Evolutionary conservation across 2,797 vertebrate species (phyloP).

Genomic region (Liasis olivaceus): DNA sequence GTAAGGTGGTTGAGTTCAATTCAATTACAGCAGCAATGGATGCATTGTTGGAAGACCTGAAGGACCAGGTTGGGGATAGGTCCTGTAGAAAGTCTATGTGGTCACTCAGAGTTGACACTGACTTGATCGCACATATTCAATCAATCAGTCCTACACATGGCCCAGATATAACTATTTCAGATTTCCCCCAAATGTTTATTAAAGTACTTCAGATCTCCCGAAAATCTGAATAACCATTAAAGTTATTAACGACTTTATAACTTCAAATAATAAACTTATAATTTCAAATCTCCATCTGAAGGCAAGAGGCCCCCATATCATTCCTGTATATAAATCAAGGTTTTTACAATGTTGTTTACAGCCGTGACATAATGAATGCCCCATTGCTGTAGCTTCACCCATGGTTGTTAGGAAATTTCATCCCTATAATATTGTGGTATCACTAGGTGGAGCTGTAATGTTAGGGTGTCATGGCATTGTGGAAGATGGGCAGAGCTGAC

Average conservation of each 20-base stretch:
- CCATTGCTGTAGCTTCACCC: background rate
- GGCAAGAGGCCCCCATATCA: background rate
- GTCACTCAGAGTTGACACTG: background rate
- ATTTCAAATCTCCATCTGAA: background rate
- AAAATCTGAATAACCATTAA: background rate
- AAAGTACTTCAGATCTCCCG: background rate
- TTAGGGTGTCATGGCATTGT: background rate
- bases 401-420: background rate
- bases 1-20: background rate
- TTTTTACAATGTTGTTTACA: background rate
- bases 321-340: background rate
- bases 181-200: background rate
- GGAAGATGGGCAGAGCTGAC: background rate
- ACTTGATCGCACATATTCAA: background rate
- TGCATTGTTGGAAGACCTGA: background rate
- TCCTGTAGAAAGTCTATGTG: background rate
- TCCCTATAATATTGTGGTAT: background rate
- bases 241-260: background rate
- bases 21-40: background rate
- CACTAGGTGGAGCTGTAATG: background rate
- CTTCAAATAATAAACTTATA: background rate
- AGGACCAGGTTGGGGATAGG: background rate
- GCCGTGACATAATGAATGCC: background rate
- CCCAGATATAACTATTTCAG: background rate
- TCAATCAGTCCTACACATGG: background rate